Conservation (phyloP, 1,140 invertebrate species). For the Grapholita molesta region DNA sequence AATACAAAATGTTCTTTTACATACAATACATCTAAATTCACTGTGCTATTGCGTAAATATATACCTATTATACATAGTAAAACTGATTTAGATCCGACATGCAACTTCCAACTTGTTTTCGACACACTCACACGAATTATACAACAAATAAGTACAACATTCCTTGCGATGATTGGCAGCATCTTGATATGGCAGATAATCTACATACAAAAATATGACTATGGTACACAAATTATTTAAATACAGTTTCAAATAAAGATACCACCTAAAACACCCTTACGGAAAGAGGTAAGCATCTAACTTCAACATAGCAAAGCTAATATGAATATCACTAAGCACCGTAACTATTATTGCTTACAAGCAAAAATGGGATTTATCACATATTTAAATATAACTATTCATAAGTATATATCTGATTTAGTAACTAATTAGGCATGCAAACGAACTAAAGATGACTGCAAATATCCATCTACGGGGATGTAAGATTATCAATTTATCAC, state of each 20-base stretch:
- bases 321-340: conserved; percentile 14
- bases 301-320: background rate
- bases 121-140: background rate
- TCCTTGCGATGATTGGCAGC: background rate
- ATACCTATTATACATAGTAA: background rate
- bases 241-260: background rate
- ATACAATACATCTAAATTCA: background rate
- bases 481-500: background rate
- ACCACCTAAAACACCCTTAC: background rate
- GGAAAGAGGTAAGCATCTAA: background rate
- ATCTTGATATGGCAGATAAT: conserved; percentile 5
- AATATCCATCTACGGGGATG: background rate
- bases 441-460: background rate
- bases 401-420: background rate
- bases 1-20: background rate
- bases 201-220: conserved; percentile 17
- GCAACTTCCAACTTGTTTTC: background rate
- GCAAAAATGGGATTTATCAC: conserved; percentile 11
- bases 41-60: background rate
- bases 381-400: conserved; percentile 6
- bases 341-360: conserved; percentile 14
- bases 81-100: background rate
- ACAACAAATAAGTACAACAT: background rate
- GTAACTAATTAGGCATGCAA: background rate
- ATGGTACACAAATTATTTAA: background rate